These are phyloP conservation scores for Amniataba percoides DNA, from an alignment of 2,797 vertebrate species.

Conservation along the genomic window DNA sequence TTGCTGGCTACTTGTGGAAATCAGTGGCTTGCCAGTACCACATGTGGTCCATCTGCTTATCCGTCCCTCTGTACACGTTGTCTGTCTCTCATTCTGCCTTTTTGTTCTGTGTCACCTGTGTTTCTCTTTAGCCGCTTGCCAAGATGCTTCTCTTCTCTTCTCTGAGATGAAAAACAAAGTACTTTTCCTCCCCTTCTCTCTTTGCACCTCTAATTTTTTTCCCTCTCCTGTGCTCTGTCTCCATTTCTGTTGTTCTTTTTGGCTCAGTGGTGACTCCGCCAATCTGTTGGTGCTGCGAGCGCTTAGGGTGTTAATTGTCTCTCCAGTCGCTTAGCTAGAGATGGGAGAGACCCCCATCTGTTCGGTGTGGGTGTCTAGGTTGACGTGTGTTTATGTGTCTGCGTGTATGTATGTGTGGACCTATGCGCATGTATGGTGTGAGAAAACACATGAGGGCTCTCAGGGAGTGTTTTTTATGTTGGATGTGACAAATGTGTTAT, in stretches of 20 bases:
- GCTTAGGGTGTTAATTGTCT: slow-evolving; percentile 74
- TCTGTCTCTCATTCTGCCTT: slow-evolving; percentile 40
- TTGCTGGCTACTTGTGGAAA: slow-evolving; percentile 68
- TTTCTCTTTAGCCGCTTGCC: slow-evolving; percentile 38
- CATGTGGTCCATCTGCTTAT: slow-evolving; percentile 72
- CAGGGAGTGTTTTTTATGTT: slow-evolving; percentile 37
- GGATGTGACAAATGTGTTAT: slow-evolving; percentile 56
- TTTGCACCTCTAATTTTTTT: slow-evolving; percentile 62
- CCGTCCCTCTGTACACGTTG: slow-evolving; percentile 43
- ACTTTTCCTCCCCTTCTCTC: slow-evolving; percentile 26
- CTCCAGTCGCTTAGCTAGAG: slow-evolving; percentile 58
- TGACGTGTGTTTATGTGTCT: slow-evolving; percentile 49
- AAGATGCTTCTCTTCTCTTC: slow-evolving; percentile 50
- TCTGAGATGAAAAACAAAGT: slow-evolving; percentile 34
- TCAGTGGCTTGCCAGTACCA: slow-evolving; percentile 65
- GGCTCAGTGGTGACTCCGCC: slow-evolving; percentile 62
- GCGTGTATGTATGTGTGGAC: slow-evolving; percentile 29
- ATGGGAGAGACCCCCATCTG: slow-evolving; percentile 75
- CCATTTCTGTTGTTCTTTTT: slow-evolving; percentile 67
- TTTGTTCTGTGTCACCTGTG: slow-evolving; percentile 41
- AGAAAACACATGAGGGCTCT: slow-evolving; percentile 41
- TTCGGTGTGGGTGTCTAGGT: slow-evolving; percentile 54
- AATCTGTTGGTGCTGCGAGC: slow-evolving; percentile 72
- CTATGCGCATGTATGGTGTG: slow-evolving; percentile 24
- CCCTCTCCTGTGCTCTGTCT: slow-evolving; percentile 55